phyloP scores from a whole-genome alignment of 2,113 vertebrate genomes.

The Myotis brandtii region DNA sequence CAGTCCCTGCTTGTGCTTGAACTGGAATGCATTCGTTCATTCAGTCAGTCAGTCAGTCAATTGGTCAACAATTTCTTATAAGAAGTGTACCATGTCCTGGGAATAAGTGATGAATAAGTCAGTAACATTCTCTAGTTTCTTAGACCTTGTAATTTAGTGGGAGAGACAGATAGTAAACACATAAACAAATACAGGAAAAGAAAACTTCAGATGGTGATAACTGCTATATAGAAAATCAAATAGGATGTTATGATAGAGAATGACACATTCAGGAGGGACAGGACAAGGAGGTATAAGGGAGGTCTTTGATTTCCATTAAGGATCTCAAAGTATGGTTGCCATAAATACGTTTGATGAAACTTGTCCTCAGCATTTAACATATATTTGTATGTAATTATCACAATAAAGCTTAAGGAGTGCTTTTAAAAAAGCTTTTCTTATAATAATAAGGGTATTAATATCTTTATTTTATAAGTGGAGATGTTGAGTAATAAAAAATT shows the following conservation, averaged over 20 bases:
- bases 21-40: neutral
- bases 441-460: neutral
- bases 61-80: neutral
- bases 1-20: neutral
- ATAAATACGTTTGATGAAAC: neutral
- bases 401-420: neutral
- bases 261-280: neutral
- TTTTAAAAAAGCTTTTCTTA: neutral
- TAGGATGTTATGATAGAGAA: neutral
- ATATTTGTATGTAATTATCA: neutral
- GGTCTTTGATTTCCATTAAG: neutral
- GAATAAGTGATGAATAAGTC: neutral
- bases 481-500: neutral
- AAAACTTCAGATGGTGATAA: neutral
- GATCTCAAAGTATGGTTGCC: neutral
- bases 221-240: neutral
- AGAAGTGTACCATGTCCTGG: neutral
- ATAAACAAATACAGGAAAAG: neutral
- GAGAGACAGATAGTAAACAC: neutral
- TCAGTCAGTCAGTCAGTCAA: neutral
- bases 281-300: neutral
- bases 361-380: neutral
- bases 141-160: neutral
- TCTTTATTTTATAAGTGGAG: conserved; percentile 11
- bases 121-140: neutral